Conservation (phyloP, 1,140 invertebrate species). For the Conopomorpha cramerella region DNA sequence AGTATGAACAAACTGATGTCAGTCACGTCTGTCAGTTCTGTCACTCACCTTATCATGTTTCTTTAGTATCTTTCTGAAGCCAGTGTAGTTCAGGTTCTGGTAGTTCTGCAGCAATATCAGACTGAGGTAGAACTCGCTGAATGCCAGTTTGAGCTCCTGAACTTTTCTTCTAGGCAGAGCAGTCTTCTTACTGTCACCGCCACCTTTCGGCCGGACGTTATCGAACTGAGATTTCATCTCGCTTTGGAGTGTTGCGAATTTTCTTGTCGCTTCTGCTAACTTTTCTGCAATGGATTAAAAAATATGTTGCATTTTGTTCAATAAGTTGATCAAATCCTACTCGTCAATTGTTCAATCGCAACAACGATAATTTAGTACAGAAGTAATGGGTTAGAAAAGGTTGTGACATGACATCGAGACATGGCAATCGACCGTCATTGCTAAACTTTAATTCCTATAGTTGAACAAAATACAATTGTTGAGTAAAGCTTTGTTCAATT, state of each 20-base stretch:
- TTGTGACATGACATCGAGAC: too few species aligned
- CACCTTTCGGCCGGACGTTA: conserved; percentile 65
- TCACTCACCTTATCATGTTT: conserved; percentile 96
- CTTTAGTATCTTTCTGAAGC: conserved; percentile 99
- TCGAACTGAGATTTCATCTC: conserved; percentile 82
- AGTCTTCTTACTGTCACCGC: conserved; percentile 60
- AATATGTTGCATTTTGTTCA: too few species aligned
- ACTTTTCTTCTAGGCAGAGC: conserved; percentile 76
- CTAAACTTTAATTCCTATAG: too few species aligned
- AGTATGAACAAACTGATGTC: too few species aligned
- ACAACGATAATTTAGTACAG: too few species aligned
- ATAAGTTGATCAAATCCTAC: too few species aligned
- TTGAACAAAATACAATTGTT: too few species aligned
- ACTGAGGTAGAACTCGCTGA: conserved; percentile 98
- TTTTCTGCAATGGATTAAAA: conserved; percentile 83
- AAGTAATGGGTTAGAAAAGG: too few species aligned
- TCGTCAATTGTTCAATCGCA: too few species aligned
- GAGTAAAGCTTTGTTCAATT: too few species aligned
- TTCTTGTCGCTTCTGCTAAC: conserved; percentile 93
- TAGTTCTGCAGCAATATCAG: conserved; percentile 91
- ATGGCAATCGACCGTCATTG: too few species aligned
- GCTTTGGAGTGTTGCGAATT: conserved; percentile 88
- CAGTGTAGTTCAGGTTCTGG: conserved; percentile 97
- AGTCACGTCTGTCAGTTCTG: too few species aligned
- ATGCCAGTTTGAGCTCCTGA: conserved; percentile 95